A percentile compares a stretch with the other conserved stretches of the same genome.
Conservation (phyloP, 1,140 invertebrate genomes). For the Euschistus heros region DNA sequence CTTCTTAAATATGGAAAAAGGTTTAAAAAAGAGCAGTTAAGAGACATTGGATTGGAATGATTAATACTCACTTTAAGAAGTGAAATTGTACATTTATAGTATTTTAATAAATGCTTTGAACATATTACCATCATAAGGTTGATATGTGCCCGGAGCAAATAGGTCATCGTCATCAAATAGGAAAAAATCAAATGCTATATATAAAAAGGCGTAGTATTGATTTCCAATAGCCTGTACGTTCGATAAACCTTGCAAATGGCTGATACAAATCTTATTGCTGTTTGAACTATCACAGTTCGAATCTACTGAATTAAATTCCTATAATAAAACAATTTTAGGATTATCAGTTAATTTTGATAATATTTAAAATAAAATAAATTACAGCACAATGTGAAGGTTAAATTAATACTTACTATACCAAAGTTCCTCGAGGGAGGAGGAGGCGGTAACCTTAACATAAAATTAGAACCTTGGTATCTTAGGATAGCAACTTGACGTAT, state of each 20-base stretch:
- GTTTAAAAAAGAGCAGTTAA: no score
- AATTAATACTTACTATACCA: slow-evolving; percentile 31
- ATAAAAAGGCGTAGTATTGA: neutral
- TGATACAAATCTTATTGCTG: neutral
- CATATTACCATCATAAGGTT: neutral
- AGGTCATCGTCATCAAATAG: neutral
- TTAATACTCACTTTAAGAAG: no score
- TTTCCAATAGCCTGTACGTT: neutral
- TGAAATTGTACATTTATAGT: no score
- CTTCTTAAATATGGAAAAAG: no score
- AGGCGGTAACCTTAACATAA: no score
- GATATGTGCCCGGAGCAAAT: slow-evolving; percentile 4
- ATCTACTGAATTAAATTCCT: neutral
- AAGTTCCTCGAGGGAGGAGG: neutral
- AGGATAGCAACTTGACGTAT: neutral
- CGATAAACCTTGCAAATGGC: neutral
- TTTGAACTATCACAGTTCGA: neutral
- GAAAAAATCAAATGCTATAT: neutral
- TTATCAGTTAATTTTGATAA: no score
- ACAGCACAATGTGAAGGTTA: no score
- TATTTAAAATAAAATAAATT: no score
- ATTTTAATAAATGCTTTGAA: no score
- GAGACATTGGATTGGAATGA: no score
- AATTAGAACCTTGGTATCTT: neutral
- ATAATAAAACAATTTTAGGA: no score